Percentiles rank a stretch among this genome's conserved stretches.
These are phyloP conservation scores for Chrysina gloriosa DNA, from an alignment of 2,888 invertebrate genomes.

Conservation along the genomic window DNA sequence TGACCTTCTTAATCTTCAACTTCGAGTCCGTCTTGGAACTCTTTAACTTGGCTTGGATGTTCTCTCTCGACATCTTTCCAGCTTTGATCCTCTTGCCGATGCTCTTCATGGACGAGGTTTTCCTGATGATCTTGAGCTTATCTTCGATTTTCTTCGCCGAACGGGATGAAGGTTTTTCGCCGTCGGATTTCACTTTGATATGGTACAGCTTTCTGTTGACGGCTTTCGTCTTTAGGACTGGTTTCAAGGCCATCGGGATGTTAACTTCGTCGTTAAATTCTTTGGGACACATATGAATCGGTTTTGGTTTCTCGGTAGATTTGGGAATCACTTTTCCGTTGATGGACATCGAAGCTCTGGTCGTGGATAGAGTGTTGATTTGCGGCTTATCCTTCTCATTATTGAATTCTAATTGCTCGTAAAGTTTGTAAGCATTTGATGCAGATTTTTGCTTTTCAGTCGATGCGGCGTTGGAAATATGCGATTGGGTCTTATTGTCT, in stretches of 20 bases:
- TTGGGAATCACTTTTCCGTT: not conserved
- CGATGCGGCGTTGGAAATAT: not conserved
- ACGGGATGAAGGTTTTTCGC: not conserved
- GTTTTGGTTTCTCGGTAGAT: constrained; percentile 7
- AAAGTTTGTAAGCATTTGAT: constrained; percentile 40
- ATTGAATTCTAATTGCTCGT: constrained; percentile 41
- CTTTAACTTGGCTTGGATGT: constrained; percentile 41
- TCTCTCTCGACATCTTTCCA: constrained; percentile 37
- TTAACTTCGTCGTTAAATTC: constrained; percentile 38
- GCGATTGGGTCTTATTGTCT: not conserved
- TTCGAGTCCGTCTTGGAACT: constrained; percentile 46
- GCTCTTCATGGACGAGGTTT: constrained; percentile 36
- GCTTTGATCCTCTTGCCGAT: constrained; percentile 24
- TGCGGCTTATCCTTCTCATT: constrained; percentile 4
- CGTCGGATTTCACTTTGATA: constrained; percentile 17
- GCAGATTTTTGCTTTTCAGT: constrained; percentile 26
- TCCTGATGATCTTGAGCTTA: constrained; percentile 30
- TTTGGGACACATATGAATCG: constrained; percentile 29
- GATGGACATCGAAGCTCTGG: constrained; percentile 11
- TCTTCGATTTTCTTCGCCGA: constrained; percentile 29
- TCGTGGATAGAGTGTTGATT: not conserved
- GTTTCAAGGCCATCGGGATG: constrained; percentile 21
- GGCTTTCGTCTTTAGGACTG: not conserved
- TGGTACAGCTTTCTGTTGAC: constrained; percentile 13
- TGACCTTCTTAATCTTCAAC: constrained; percentile 46